Evolutionary conservation across 2,113 vertebrate species (phyloP), one percentile per base, ranked within the genome.

Genomic region (Crotalus helleri): DNA sequence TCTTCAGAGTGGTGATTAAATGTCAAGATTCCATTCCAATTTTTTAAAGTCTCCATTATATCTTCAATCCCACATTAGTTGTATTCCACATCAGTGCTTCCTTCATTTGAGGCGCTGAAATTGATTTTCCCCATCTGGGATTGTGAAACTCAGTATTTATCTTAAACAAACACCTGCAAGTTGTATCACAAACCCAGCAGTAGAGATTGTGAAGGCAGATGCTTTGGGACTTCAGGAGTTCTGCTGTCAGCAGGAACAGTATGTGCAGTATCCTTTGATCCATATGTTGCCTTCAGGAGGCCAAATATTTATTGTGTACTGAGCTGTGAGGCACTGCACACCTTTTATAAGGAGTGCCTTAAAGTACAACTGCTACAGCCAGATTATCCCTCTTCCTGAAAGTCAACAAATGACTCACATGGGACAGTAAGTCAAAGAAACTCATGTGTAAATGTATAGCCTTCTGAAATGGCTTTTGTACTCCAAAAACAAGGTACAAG

Each of bases 21-120:
- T 94, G 49, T 85, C 12, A 74, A 85, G 26, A 85, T 87, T 88
- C 23, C 59, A 93, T 90, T 92, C 81, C 85, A 89, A 85, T 85
- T 17, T 94, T 93, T 85, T 90, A 91, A 57, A 90, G 94, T 55
- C 94, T 95, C 94, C 92, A 94, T 94, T 85, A 94, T 44, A 49
- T 17, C 5, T 58, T 91, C 69, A 92, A 1, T 49, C n/a, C 87
- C 29, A 58, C 29, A 87, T 93, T 93, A 94, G 51, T 86, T 93
- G 86, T 59, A 85, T 87, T 94, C 86, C 39, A 61, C 87, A 74
- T 94, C 95, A 94, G 33, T 87, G 93, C 92, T 58, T 94, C 61
- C 89, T n/a, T 93, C 93, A 90, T 74, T 94, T 90, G 1, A 1
- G 81, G 21, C 13, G 0, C 24, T 89, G 44, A 92, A 91, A 91